Percentiles rank a stretch among this genome's conserved stretches.
These are phyloP conservation scores for Orthonevra nobilis DNA, from an alignment of 2,888 invertebrate genomes.

Conservation along the genomic window DNA sequence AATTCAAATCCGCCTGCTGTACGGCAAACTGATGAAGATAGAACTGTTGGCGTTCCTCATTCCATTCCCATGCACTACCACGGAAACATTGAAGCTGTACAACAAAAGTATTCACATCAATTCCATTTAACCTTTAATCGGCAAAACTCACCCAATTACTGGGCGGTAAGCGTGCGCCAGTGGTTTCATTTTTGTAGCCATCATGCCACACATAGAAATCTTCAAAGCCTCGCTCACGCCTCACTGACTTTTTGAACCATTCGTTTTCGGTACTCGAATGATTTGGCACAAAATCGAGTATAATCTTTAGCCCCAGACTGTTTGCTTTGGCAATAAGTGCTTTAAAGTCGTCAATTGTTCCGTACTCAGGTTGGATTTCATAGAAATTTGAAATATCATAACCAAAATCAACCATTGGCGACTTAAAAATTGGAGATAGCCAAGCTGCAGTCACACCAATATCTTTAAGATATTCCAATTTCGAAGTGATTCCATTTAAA, in stretches of 20 bases:
- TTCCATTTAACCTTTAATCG: background rate
- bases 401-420: conserved; percentile 85
- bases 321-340: conserved; percentile 78
- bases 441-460: conserved; percentile 83
- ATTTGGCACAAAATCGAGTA: conserved; percentile 85
- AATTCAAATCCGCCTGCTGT: conserved; percentile 87
- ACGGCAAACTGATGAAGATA: conserved; percentile 83
- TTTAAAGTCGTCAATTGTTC: conserved; percentile 82
- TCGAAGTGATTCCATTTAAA: conserved; percentile 82
- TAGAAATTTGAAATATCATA: conserved; percentile 84
- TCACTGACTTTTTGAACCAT: conserved; percentile 85
- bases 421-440: conserved; percentile 84
- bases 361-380: conserved; percentile 82
- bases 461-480: conserved; percentile 81
- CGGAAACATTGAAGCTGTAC: conserved; percentile 79
- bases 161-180: conserved; percentile 77
- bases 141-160: conserved; percentile 79
- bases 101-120: background rate
- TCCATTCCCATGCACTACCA: conserved; percentile 84
- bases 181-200: conserved; percentile 66
- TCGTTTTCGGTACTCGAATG: conserved; percentile 79
- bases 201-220: conserved; percentile 85
- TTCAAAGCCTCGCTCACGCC: conserved; percentile 82
- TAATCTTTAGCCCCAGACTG: conserved; percentile 80
- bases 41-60: conserved; percentile 81